Base-by-base conservation (phyloP, 2,797 vertebrate species). In the Pyrocephalus nanus region DNA sequence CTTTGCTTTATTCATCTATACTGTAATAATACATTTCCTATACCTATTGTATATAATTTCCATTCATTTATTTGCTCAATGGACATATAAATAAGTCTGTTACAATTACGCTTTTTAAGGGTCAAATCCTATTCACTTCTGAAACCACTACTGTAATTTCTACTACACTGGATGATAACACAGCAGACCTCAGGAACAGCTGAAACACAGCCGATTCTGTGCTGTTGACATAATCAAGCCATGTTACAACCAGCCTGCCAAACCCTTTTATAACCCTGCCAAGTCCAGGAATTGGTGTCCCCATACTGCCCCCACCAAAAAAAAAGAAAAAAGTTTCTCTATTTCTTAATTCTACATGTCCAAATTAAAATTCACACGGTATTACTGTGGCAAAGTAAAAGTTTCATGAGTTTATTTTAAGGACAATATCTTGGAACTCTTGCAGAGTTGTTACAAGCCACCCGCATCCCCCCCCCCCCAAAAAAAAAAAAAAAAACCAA, bases 61-160 rank as follows among this genome's bases (percentile, higher is more conserved):
- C 76, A 93, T 90, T 93, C 92, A 90, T 82, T 87, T 94, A 92
- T 92, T 92, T 96, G 85, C 65, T 91, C 96, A 95, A 95, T 96
- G 95, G 85, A 36, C 75, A 76, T 81, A 88, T 64, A 91, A 94
- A 64, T 84, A 96, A 83, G 29, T 70, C 87, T 92, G 53, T 85
- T 67, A 84, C 90, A 94, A 91, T 93, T 93, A 90, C 0, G 4
- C 71, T 90, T 88, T 93, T 91, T 86, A 93, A 92, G 95, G 95
- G 95, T 93, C 95, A 94, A 91, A 92, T 96, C 86, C 45, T 61
- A 81, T 30, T 85, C 89, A 89, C 78, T 92, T 86, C 60, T 93
- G 58, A 95, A 90, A 64, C 19, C 71, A 74, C 60, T 71, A 43
- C 77, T 87, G 78, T 88, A 94, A 93, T 96, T 93, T 71, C 77